Evolutionary conservation across 2,888 invertebrate species (phyloP), one percentile per base, ranked within the genome.

Genomic region (Zaprionus lineosus): DNA sequence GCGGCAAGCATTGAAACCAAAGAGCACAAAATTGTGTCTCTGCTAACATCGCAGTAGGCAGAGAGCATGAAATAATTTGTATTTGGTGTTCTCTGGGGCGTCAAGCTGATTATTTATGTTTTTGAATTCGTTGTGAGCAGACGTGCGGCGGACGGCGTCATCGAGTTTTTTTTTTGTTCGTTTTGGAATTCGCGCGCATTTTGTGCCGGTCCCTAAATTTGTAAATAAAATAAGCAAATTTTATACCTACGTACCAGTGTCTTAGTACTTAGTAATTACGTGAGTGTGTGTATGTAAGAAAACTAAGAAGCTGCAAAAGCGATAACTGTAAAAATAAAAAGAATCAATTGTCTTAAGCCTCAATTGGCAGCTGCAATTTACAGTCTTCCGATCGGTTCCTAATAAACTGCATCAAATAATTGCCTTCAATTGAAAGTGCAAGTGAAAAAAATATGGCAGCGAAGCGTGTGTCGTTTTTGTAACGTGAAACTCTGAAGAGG

Each of bases 371-470:
- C 58, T 46, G 39, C 39, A 21, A 34, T 34, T 24, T 66, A 28
- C 41, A 11, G 33, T 29, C 19, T 33, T 66, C 36, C 36, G 53
- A 71, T 69, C 72, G 60, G 56, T 31, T 53, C 37, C 37, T 56
- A 46, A 69, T 69, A 12, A 59, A 63, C 39, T 64, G 59, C 69
- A 74, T 53, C 21, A 43, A 52, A 69, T 81, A 37, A 73, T 76
- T 76, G 59, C 50, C 39, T 34, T 43, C 47, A 72, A 76, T 82
- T 76, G 72, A 82, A 83, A 76, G 72, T 48, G 79, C 76, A 79
- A 76, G 79, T 76, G 65, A 71, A 44, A 64, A 3, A 24, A 24
- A 24, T 66, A 71, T 65, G 52, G 33, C 50, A 51, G 47, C 53
- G 16, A 52, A 21, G 34, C 24, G 26, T 16, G 29, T 6, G 31